Percentiles rank a stretch among this genome's conserved stretches.
These are phyloP conservation scores for Iselma pallidipennis DNA, from an alignment of 2,888 invertebrate genomes.

Conservation along the genomic window DNA sequence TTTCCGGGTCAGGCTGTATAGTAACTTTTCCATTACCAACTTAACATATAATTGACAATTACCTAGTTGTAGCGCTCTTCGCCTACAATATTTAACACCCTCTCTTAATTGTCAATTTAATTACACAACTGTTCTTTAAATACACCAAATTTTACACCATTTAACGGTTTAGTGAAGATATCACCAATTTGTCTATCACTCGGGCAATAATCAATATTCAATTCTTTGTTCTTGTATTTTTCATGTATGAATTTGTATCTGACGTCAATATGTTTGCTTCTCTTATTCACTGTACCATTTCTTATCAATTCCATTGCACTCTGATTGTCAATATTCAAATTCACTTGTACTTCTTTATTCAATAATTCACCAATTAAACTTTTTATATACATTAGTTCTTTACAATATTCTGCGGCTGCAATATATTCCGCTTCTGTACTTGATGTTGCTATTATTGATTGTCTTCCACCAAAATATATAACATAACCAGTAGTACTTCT, in stretches of 20 bases:
- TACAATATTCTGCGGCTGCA: slow-evolving; percentile 21
- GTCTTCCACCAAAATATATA: slow-evolving; percentile 35
- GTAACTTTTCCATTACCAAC: too few species aligned
- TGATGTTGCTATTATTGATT: slow-evolving; percentile 35
- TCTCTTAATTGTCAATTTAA: too few species aligned
- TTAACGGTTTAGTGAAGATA: slow-evolving; percentile 10
- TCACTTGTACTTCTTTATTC: neutral
- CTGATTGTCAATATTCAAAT: slow-evolving; percentile 9
- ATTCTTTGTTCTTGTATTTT: neutral
- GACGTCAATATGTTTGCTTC: slow-evolving; percentile 14
- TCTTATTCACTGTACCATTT: slow-evolving; percentile 7
- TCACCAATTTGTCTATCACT: slow-evolving; percentile 10
- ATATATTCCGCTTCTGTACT: slow-evolving; percentile 44
- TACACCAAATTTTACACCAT: neutral
- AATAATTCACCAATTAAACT: neutral
- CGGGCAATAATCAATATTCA: neutral
- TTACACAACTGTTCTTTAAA: too few species aligned
- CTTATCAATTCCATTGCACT: slow-evolving; percentile 4
- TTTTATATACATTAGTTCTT: neutral
- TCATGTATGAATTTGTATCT: slow-evolving; percentile 10
- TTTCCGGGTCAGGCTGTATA: too few species aligned
- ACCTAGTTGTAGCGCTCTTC: too few species aligned
- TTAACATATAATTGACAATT: too few species aligned
- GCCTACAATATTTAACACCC: too few species aligned
- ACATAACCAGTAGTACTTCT: slow-evolving; percentile 38